phyloP scores from a whole-genome alignment of 1,140 invertebrate genomes.

The Galleria mellonella region DNA sequence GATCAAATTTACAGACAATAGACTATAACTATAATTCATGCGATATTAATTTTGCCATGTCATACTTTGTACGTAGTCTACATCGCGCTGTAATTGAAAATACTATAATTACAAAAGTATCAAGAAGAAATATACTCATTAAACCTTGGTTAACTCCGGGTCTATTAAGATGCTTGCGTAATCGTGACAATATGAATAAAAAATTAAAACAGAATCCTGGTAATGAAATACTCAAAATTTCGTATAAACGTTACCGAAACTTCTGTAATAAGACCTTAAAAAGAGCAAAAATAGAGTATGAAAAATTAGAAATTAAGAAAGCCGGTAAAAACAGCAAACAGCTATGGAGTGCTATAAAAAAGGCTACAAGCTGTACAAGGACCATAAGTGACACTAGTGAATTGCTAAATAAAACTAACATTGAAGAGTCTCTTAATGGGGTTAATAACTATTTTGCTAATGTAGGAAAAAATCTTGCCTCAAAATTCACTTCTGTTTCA shows the following conservation, averaged over 20 bases:
- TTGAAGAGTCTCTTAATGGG: no score
- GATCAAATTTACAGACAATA: no score
- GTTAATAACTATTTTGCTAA: no score
- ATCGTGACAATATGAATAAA: conserved; percentile 8
- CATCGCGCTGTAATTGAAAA: no score
- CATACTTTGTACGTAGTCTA: no score
- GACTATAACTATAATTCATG: no score
- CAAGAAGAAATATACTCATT: neutral
- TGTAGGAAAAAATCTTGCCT: no score
- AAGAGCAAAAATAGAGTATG: conserved; percentile 7
- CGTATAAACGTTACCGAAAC: conserved; percentile 15
- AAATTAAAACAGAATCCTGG: conserved; percentile 1
- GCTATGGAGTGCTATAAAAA: conserved; percentile 7
- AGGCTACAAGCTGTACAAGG: neutral
- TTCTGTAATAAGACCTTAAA: conserved; percentile 5
- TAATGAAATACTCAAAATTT: conserved; percentile 1
- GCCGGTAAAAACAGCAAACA: conserved; percentile 6
- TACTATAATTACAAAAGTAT: neutral
- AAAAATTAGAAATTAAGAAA: neutral
- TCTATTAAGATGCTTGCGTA: conserved; percentile 8
- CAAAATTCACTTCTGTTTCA: no score
- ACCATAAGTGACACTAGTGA: neutral
- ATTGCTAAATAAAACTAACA: neutral
- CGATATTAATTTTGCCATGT: no score
- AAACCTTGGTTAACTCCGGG: conserved; percentile 7